Evolutionary conservation across 2,888 invertebrate species (phyloP), one percentile per base, ranked within the genome.

Genomic region (Cybosia mesomella): DNA sequence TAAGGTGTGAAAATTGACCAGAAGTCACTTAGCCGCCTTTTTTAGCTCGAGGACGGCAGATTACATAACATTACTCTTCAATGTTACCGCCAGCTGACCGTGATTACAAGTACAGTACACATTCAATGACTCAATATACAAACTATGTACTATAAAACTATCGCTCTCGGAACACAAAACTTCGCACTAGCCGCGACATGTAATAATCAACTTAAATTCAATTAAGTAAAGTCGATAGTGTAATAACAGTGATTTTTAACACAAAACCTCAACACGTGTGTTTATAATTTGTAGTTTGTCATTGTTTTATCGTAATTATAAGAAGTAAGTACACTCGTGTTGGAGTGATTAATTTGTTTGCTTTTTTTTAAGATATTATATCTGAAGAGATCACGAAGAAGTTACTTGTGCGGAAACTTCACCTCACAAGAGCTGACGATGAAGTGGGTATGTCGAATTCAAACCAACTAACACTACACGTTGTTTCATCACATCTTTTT

Each of bases 81-180:
- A 59, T 60, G 64, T 57, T 43, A 54, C 59, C 60, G 54, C 54
- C 66, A 66, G 67, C 64, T 69, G 63, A 70, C 36, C 58, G 58
- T 66, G 70, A 66, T 59, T n/a, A n/a, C n/a, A n/a, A n/a, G n/a
- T n/a, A n/a, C n/a, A 63, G 34, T 63, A 39, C 53, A 55, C 11
- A 53, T 21, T 32, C 21, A 58, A 28, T 73, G 71, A 74, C 58
- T 71, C 75, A 82, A 55, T 81, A 76, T 75, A 79, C 68, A 43
- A 67, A 66, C 39, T 68, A 36, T n/a, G n/a, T n/a, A 70, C 67
- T 69, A 18, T 55, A 2, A 32, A 15, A 59, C 76, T 74, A 79
- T 79, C 73, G 68, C 71, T 59, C 82, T 91, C 77, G 91, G 81
- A 91, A 91, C 92, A 86, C 90, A 86, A 90, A 85, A 92, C 91